Evolutionary conservation across 2,113 vertebrate genomes (phyloP).

Genomic region (human (Homo sapiens)): DNA sequence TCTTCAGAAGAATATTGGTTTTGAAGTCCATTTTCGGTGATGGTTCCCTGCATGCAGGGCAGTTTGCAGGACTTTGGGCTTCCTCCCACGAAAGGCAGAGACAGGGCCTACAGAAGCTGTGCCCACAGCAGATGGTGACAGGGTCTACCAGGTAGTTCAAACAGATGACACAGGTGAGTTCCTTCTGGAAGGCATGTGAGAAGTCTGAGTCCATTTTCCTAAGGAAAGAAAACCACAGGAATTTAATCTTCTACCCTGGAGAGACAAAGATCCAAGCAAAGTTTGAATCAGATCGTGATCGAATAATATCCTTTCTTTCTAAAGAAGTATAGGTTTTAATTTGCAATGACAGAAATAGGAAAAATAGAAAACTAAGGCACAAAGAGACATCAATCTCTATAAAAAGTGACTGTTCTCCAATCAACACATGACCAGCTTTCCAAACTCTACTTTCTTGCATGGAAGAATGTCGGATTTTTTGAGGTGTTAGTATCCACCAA

Average conservation of each 20-base stretch:
- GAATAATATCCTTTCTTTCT: neutral
- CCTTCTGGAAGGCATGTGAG: neutral
- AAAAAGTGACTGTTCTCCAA: neutral
- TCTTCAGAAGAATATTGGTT: neutral
- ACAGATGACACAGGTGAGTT: neutral
- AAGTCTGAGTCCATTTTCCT: neutral
- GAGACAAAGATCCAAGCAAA: neutral
- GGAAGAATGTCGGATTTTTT: neutral
- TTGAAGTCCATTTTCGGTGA: neutral
- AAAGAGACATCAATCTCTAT: neutral
- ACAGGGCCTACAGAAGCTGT: neutral
- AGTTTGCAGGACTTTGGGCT: fast-evolving
- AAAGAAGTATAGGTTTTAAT: neutral
- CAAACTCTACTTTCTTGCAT: neutral
- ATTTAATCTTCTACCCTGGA: neutral
- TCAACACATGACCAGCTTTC: neutral
- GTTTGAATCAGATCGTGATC: neutral
- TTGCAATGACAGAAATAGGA: neutral
- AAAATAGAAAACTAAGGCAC: neutral
- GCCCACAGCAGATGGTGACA: neutral
- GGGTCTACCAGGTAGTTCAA: neutral
- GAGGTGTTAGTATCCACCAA: neutral
- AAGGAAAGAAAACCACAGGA: neutral
- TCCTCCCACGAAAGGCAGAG: neutral
- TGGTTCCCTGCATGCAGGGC: fast-evolving